phyloP scores from a whole-genome alignment of 1,140 invertebrate genomes.

The Macrobrachium nipponense region DNA sequence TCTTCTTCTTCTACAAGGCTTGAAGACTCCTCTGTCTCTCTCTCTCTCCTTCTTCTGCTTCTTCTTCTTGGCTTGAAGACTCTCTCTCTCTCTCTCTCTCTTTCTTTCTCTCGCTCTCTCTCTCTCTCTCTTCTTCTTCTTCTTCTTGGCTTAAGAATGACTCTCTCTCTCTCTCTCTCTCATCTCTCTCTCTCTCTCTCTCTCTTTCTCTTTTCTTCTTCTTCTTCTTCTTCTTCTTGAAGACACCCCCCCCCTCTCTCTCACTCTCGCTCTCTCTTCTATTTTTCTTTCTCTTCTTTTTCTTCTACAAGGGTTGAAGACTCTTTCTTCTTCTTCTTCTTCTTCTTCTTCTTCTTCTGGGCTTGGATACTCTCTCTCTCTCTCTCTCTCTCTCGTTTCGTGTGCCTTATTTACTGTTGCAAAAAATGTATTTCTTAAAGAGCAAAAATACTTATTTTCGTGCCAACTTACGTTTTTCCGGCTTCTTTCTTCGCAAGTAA shows the following conservation, averaged over 20 bases:
- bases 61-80: not conserved
- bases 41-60: not conserved
- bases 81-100: not conserved
- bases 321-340: not conserved
- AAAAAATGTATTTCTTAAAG: too few species aligned
- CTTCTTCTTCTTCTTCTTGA: not conserved
- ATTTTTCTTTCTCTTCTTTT: too few species aligned
- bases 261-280: too few species aligned
- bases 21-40: not conserved
- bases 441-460: too few species aligned
- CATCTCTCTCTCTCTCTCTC: not conserved
- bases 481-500: too few species aligned
- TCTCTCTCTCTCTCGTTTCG: not conserved
- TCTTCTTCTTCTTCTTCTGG: not conserved
- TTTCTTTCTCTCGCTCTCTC: not conserved
- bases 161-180: not conserved
- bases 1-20: too few species aligned
- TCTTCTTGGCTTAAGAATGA: not conserved
- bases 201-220: not conserved
- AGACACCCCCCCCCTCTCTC: not conserved
- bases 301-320: too few species aligned
- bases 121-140: not conserved
- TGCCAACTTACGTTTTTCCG: too few species aligned
- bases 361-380: not conserved
- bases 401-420: too few species aligned